phyloP scores from a whole-genome alignment of 2,888 invertebrate genomes.

The Rotaria socialis region DNA sequence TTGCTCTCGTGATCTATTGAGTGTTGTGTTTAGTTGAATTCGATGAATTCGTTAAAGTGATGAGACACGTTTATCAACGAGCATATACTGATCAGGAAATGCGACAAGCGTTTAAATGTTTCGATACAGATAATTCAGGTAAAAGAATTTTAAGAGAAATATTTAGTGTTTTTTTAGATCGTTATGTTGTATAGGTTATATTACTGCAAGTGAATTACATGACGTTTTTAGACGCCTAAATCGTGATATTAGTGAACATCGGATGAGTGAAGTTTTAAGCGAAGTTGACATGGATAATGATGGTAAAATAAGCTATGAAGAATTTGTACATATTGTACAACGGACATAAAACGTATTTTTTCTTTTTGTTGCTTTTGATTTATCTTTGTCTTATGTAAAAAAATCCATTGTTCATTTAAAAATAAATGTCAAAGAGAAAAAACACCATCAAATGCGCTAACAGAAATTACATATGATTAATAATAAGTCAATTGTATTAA shows the following conservation, averaged over 20 bases:
- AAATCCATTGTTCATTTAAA: too few species aligned
- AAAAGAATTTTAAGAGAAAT: not conserved
- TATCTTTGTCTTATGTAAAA: too few species aligned
- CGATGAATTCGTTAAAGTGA: conserved; percentile 42
- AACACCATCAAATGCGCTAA: too few species aligned
- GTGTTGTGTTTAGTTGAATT: conserved; percentile 39
- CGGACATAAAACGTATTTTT: not conserved
- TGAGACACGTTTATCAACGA: conserved; percentile 38
- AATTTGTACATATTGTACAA: conserved; percentile 2
- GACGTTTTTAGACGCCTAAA: conserved; percentile 12
- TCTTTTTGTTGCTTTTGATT: too few species aligned
- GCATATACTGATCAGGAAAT: conserved; percentile 42
- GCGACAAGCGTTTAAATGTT: conserved; percentile 40
- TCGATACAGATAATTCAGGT: conserved; percentile 40
- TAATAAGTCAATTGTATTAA: too few species aligned
- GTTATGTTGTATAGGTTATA: not conserved
- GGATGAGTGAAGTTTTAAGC: not conserved
- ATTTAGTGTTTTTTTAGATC: not conserved
- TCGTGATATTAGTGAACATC: not conserved
- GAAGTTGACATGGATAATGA: conserved; percentile 5
- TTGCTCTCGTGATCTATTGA: not conserved
- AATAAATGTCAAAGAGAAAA: too few species aligned
- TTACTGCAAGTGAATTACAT: conserved; percentile 17
- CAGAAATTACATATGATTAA: too few species aligned
- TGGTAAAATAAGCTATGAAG: conserved; percentile 18